Percentiles rank a stretch among this genome's conserved stretches.
Evolutionary conservation across 64 coral and sea anemone genomes (phyloP).

Genomic region (Hydrozoanthus tunicans): DNA sequence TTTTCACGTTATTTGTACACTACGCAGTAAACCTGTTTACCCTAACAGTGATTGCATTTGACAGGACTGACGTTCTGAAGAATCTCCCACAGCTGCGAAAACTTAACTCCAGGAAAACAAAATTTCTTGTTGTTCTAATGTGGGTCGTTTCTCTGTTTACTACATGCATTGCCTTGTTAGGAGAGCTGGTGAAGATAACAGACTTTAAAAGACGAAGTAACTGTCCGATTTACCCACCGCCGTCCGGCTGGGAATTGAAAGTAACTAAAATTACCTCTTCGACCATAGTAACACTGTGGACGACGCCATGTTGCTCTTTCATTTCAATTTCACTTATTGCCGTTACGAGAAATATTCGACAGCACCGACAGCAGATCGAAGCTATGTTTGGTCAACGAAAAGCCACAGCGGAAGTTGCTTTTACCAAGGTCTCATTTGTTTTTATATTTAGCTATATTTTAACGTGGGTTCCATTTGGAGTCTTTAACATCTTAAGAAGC

Average conservation of each 20-base stretch:
- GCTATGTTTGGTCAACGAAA: neutral
- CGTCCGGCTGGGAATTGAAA: neutral
- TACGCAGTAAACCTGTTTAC: neutral
- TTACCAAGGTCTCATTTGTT: neutral
- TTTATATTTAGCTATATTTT: neutral
- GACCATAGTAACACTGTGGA: neutral
- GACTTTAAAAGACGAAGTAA: no score
- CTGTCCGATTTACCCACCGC: neutral
- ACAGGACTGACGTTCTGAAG: neutral
- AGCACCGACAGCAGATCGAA: neutral
- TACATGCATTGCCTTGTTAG: neutral
- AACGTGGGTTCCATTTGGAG: conserved; percentile 18
- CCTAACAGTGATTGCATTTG: neutral
- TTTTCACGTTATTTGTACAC: neutral
- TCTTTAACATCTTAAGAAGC: neutral
- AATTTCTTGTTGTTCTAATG: neutral
- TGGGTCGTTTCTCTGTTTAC: neutral
- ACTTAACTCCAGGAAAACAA: neutral
- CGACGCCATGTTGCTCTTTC: neutral
- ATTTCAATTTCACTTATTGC: neutral
- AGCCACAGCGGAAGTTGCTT: neutral
- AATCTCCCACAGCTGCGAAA: conserved; percentile 1
- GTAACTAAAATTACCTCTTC: neutral
- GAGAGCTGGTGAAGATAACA: neutral
- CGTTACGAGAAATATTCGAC: neutral